These are phyloP conservation scores for Pelecanus crispus DNA, from an alignment of 2,113 vertebrate genomes.

Conservation along the genomic window DNA sequence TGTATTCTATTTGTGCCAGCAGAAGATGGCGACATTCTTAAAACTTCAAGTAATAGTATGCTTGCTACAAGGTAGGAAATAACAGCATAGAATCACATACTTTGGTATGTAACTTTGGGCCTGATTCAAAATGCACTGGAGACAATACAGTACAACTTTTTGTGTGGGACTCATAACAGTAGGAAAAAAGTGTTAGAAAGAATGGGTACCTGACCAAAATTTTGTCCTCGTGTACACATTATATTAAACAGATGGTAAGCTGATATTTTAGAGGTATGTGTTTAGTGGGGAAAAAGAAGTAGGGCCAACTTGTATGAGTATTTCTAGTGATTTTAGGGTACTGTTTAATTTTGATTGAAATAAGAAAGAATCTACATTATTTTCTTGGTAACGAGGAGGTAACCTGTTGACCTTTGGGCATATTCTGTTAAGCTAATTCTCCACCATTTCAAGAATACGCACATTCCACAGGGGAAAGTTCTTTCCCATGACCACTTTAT, in stretches of 20 bases:
- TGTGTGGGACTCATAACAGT: fast-evolving
- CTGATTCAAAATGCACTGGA: neutral
- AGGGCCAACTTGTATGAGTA: neutral
- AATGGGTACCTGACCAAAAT: neutral
- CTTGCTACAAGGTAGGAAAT: neutral
- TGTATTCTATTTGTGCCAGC: neutral
- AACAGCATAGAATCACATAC: neutral
- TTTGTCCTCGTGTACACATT: fast-evolving
- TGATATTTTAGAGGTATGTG: neutral
- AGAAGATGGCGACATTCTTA: neutral
- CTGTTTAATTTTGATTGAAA: neutral
- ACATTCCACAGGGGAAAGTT: neutral
- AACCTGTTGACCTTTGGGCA: neutral
- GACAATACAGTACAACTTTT: neutral
- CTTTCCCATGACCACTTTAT: neutral
- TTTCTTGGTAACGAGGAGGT: neutral
- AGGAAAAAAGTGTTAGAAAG: neutral
- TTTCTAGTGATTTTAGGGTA: neutral
- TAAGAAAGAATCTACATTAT: neutral
- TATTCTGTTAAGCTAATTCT: neutral
- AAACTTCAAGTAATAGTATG: neutral
- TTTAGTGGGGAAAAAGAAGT: neutral
- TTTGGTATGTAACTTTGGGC: neutral
- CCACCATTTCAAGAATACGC: neutral
- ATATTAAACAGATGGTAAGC: neutral